These are phyloP conservation scores for Danionella dracula DNA, from an alignment of 2,797 vertebrate genomes.

Conservation along the genomic window DNA sequence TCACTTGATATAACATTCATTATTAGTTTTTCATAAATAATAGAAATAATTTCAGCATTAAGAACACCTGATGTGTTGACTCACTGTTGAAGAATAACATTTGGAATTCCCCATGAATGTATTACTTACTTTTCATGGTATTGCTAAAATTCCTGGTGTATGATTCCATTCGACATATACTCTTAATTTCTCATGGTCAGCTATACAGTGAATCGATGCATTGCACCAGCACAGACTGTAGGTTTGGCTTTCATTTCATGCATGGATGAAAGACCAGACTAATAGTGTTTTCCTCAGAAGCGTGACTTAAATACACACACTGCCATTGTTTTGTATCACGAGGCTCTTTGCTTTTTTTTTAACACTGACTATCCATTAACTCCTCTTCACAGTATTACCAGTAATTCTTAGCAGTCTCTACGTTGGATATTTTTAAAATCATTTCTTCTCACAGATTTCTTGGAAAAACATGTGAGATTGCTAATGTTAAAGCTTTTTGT, in stretches of 20 bases:
- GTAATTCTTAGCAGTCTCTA: constrained; percentile 13
- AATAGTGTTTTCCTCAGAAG: constrained; percentile 14
- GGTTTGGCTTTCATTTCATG: neutral
- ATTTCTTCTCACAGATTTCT: neutral
- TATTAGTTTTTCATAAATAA: too few relatives aligned
- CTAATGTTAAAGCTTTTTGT: too few relatives aligned
- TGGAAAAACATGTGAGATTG: neutral
- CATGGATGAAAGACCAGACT: constrained; percentile 14
- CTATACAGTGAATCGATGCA: neutral
- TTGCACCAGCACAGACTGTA: neutral
- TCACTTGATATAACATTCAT: too few relatives aligned
- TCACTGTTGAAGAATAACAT: too few relatives aligned
- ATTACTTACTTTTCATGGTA: neutral
- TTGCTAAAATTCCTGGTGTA: neutral
- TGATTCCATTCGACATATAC: neutral
- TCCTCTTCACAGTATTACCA: constrained; percentile 20
- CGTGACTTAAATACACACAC: constrained; percentile 12
- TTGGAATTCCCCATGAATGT: too few relatives aligned
- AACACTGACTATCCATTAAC: constrained; percentile 21
- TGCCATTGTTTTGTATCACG: constrained; percentile 7
- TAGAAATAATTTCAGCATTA: too few relatives aligned
- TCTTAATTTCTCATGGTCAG: neutral
- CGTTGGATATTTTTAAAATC: neutral
- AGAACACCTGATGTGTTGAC: too few relatives aligned
- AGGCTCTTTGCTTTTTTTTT: constrained; percentile 7